These are phyloP conservation scores for Stratiomys singularior DNA, from an alignment of 2,888 invertebrate species.

Conservation along the genomic window DNA sequence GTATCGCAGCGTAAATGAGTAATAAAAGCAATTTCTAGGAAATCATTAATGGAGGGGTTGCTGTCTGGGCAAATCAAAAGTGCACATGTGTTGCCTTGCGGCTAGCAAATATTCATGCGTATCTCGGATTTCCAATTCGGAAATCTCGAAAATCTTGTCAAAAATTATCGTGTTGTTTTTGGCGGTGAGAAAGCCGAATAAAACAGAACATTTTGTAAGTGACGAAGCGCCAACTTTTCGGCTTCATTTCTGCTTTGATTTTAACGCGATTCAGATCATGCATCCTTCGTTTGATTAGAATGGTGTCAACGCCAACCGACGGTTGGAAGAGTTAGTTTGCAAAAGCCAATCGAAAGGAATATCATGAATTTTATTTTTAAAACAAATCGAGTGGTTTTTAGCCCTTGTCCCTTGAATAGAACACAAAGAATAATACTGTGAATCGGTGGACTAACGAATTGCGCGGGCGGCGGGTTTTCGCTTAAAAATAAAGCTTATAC, in stretches of 20 bases:
- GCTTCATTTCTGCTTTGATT: conserved; percentile 27
- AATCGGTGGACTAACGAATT: background rate
- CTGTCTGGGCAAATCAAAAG: no score
- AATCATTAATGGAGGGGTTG: no score
- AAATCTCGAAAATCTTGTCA: conserved; percentile 31
- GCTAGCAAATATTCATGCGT: background rate
- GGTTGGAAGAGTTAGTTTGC: background rate
- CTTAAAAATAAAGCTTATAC: background rate
- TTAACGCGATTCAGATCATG: background rate
- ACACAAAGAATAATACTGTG: background rate
- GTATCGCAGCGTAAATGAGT: no score
- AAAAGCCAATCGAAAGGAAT: background rate
- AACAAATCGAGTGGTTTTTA: background rate
- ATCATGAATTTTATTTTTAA: background rate
- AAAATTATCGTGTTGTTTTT: conserved; percentile 34
- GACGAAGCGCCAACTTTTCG: background rate
- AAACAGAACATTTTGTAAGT: conserved; percentile 23
- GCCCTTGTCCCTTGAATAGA: background rate
- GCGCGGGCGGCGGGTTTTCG: background rate
- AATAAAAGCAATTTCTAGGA: no score
- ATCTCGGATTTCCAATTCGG: background rate
- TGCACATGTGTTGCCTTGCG: background rate
- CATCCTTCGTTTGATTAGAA: conserved; percentile 2
- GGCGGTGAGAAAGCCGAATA: conserved; percentile 5
- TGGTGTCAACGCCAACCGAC: background rate